Evolutionary conservation across 2,113 vertebrate species (phyloP).

Genomic region (Myxocyprinus asiaticus): DNA sequence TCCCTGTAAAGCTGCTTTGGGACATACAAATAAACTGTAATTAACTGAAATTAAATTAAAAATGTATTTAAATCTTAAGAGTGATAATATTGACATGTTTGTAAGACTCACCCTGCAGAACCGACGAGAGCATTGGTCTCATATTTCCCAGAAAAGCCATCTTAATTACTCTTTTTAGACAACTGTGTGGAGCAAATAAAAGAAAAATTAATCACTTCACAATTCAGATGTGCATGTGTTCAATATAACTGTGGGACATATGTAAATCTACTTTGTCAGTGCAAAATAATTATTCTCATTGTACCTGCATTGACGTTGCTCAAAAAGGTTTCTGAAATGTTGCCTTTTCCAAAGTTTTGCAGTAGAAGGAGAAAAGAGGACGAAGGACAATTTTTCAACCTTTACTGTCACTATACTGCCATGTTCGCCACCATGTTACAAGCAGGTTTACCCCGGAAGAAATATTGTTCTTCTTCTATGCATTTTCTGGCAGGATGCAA

Average conservation of each 20-base stretch:
- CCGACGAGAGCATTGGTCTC: slow-evolving; percentile 60
- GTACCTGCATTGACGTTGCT: neutral
- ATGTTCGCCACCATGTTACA: slow-evolving; percentile 34
- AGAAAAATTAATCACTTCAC: neutral
- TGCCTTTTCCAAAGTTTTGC: neutral
- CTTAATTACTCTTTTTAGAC: neutral
- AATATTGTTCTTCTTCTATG: too few species aligned
- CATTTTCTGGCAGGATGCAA: too few species aligned
- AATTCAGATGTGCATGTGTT: neutral
- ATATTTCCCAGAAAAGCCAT: slow-evolving; percentile 65
- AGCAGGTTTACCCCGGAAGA: neutral
- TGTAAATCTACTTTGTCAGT: neutral
- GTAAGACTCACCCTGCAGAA: slow-evolving; percentile 62
- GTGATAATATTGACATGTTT: neutral
- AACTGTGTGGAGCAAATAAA: neutral
- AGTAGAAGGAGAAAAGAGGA: neutral
- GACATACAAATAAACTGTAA: too few species aligned
- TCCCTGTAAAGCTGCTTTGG: too few species aligned
- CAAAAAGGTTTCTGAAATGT: neutral
- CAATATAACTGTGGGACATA: neutral
- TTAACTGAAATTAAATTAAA: neutral
- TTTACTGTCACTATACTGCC: neutral
- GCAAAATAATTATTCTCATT: neutral
- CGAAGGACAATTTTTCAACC: neutral
- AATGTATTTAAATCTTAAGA: too few species aligned